These are phyloP conservation scores for Chaenocephalus aceratus DNA, from an alignment of 2,113 vertebrate genomes.

Conservation along the genomic window DNA sequence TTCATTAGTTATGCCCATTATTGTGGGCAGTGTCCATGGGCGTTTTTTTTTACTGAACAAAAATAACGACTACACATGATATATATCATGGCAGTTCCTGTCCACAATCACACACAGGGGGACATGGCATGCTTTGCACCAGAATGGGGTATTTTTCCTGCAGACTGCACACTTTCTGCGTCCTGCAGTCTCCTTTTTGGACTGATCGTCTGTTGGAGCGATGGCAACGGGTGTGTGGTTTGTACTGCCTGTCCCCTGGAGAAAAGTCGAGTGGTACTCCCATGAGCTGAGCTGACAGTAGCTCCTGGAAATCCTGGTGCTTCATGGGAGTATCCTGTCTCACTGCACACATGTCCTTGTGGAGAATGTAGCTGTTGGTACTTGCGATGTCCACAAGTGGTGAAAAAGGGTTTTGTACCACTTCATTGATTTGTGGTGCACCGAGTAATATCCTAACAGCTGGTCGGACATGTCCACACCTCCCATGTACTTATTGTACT, in stretches of 20 bases:
- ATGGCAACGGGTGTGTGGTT: not conserved
- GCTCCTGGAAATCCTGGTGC: not conserved
- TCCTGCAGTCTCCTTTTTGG: not conserved
- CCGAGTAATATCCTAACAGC: not conserved
- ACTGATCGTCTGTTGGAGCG: not conserved
- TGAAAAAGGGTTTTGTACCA: not conserved
- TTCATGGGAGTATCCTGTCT: not conserved
- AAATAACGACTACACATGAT: too few species aligned
- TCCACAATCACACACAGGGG: too few species aligned
- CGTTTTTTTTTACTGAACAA: too few species aligned
- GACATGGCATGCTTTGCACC: too few species aligned
- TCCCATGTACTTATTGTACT: not conserved
- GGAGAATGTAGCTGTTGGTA: not conserved
- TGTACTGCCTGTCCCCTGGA: not conserved
- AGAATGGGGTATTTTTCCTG: too few species aligned
- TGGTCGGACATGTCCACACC: not conserved
- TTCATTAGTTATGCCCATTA: not conserved
- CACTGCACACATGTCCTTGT: not conserved
- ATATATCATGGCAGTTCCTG: not conserved
- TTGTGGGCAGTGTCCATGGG: too few species aligned
- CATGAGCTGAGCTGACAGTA: not conserved
- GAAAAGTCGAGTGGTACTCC: too few species aligned
- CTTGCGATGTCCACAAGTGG: too few species aligned
- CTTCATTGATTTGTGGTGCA: not conserved
- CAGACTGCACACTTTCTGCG: too few species aligned